phyloP scores from a whole-genome alignment of 2,797 vertebrate genomes.

The Cryptoprocta ferox region DNA sequence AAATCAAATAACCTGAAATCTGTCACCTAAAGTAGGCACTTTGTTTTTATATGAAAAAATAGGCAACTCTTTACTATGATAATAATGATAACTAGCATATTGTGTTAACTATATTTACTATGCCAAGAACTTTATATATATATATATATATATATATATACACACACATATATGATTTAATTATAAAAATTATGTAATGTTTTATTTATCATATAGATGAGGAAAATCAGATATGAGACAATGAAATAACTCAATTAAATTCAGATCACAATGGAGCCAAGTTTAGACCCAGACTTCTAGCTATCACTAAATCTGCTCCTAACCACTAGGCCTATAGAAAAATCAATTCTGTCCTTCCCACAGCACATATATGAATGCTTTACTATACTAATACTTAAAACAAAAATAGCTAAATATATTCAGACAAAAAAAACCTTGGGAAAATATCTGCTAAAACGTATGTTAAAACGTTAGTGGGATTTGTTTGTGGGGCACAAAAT shows the following conservation, averaged over 20 bases:
- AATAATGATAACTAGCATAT: neutral
- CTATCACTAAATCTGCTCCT: neutral
- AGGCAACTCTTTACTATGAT: neutral
- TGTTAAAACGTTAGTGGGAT: neutral
- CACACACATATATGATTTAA: neutral
- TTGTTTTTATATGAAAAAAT: neutral
- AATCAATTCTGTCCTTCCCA: neutral
- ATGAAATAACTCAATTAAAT: neutral
- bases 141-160: neutral
- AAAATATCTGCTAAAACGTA: neutral
- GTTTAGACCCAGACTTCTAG: neutral
- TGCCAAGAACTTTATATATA: neutral
- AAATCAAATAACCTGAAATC: slow-evolving; percentile 1
- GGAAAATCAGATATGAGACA: neutral
- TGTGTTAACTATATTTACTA: neutral
- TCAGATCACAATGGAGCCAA: neutral
- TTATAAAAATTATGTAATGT: neutral
- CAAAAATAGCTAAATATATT: neutral
- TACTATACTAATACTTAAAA: neutral
- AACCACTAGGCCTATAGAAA: neutral
- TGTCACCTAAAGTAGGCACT: neutral
- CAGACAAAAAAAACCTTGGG: neutral
- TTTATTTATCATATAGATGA: neutral
- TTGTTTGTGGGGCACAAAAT: neutral
- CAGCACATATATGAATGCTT: neutral